Base-by-base conservation (phyloP, 1,140 invertebrate genomes). In the Drosophila teissieri region DNA sequence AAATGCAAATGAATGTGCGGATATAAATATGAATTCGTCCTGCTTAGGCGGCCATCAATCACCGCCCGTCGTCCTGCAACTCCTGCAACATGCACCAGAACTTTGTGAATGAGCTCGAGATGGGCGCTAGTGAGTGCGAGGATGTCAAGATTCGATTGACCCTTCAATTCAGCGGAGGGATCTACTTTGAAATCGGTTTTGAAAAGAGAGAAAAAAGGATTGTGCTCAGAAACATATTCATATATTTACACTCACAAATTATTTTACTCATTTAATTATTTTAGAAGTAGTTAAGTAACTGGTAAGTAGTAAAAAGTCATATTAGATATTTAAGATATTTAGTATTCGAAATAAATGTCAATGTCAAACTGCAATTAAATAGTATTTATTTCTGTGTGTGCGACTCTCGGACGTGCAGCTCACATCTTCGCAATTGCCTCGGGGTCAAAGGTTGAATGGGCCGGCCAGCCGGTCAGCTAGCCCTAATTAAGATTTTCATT, bases 41-140 rank as follows among this genome's bases (percentile, higher is more conserved):
- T 85, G 78, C 82, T 75, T 86, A 85, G 70, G 52, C 58, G 67
- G 56, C 58, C 76, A 77, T 78, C 82, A 86, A 86, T 86, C 82
- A 83, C 72, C 68, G 64, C 69, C 69, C 65, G n/a, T 45, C 17
- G 34, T 44, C 54, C 53, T 42, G 45, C 42, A 49, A 49, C 44
- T 67, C 49, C n/a, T n/a, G n/a, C n/a, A n/a, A 34, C 22, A 22
- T 27, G 36, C 58, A 54, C 27, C 36, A 75, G 58, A 55, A 63
- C 60, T 78, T 61, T 61, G 55, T 76, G 15, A 58, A 73, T 34
- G 31, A 40, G 53, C n/a, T 34, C 5, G 17, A 11, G 15, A 14
- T 39, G 37, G 39, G 53, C 11, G 8, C 40, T 11, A 8, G 12
- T 4, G 17, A 14, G 37, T 46, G 17, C 12, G 11, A 24, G 34